Base-by-base conservation (phyloP, 2,797 vertebrate species). In the Aplochiton taeniatus region DNA sequence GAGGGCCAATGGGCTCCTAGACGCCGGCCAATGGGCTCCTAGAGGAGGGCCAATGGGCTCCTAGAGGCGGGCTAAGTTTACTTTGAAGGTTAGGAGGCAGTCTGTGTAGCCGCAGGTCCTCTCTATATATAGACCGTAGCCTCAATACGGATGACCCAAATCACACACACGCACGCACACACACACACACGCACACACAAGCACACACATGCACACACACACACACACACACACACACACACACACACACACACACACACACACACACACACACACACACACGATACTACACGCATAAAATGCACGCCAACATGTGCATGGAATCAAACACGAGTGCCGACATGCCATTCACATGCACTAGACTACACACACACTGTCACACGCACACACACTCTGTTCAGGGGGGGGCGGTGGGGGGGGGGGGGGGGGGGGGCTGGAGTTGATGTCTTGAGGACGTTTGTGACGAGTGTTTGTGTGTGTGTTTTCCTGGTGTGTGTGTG, bases 61-160 rank as follows among this genome's bases (percentile, higher is more conserved):
- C 19, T 51, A 56, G 18, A 19, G 52, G 60, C 54, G 55, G 11
- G 49, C 60, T 79, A 64, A 43, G 54, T 57, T 61, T 48, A 60
- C 57, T 62, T 57, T 66, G 70, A 69, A 65, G 51, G 68, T 76
- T 68, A 54, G 63, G 77, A 74, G 77, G 76, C 83, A 73, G 75
- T 78, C 76, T 85, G 72, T 67, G 61, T 72, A 67, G 87, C 87
- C 87, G 83, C 77, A 16, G 79, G 83, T 88, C 82, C 53, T 73
- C 78, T 65, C 14, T 89, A 87, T 90, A 90, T 90, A 89, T 92
- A 91, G 90, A 77, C 78, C 83, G 73, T 87, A 91, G 81, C 91
- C 92, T 93, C 88, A 83, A 92, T 91, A 87, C 81, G 76, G 77
- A 85, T 86, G 90, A 91, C 90, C 90, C 85, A 91, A 83, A 91